phyloP scores from a whole-genome alignment of 2,888 invertebrate species.

The Drosophila mimica region DNA sequence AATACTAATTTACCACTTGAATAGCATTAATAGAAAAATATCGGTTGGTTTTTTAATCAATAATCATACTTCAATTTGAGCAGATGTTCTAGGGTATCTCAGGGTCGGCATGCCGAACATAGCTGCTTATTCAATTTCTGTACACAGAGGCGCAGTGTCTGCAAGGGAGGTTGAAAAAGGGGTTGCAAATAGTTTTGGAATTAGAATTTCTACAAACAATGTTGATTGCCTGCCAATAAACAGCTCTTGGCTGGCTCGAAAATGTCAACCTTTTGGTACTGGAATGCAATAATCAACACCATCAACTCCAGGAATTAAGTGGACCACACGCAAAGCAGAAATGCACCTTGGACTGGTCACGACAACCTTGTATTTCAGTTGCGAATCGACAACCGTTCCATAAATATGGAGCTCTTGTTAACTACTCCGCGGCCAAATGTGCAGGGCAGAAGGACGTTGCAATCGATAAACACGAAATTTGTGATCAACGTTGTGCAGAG shows the following conservation, averaged over 20 bases:
- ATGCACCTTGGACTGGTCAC: not conserved
- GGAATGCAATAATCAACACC: constrained; percentile 32
- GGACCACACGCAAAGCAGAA: constrained; percentile 31
- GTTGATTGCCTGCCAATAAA: constrained; percentile 45
- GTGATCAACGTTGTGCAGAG: constrained; percentile 59
- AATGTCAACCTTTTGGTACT: constrained; percentile 21
- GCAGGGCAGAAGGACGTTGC: constrained; percentile 3
- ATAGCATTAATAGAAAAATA: not conserved
- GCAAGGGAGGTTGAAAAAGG: not conserved
- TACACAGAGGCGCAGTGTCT: constrained; percentile 30
- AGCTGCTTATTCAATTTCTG: no score
- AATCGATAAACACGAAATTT: constrained; percentile 51
- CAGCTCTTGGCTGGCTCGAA: constrained; percentile 12
- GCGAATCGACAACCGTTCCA: constrained; percentile 32
- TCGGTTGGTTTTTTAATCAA: not conserved
- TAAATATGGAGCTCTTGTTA: constrained; percentile 60
- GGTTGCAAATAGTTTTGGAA: not conserved
- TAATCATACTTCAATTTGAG: not conserved
- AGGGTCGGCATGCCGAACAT: not conserved
- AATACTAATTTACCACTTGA: not conserved
- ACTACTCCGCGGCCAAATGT: constrained; percentile 7
- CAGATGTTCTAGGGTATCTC: not conserved
- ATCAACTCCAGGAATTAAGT: constrained; percentile 2
- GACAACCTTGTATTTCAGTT: constrained; percentile 47
- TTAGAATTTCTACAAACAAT: constrained; percentile 18